A percentile compares a stretch with the other conserved stretches of the same genome.
Conservation (phyloP, 2,797 vertebrate genomes). For the Onychomys arenicola region DNA sequence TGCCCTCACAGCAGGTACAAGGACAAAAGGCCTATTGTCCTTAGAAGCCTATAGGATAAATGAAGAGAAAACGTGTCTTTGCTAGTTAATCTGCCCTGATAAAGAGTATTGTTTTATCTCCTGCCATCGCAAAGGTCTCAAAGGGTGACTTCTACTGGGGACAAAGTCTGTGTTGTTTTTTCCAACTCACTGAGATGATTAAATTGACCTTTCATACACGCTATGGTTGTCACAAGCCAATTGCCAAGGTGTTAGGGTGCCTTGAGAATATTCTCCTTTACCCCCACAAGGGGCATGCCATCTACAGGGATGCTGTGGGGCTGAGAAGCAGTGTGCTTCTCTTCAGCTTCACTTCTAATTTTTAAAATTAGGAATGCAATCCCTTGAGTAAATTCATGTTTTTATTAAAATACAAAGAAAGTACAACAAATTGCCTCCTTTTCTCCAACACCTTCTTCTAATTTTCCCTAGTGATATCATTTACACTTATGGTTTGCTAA, state of each 20-base stretch:
- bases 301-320: constrained; percentile 17
- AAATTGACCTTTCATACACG: constrained; percentile 77
- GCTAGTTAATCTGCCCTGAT: constrained; percentile 67
- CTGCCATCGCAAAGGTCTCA: constrained; percentile 58
- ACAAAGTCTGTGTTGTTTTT: constrained; percentile 85
- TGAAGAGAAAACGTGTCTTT: constrained; percentile 71
- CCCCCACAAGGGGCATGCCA: not conserved
- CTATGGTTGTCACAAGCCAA: constrained; percentile 64
- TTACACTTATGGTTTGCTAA: not conserved
- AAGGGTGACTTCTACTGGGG: constrained; percentile 57
- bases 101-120: constrained; percentile 83
- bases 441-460: not conserved
- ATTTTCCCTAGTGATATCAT: not conserved
- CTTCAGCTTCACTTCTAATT: not conserved
- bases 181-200: constrained; percentile 70
- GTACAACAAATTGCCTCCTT: not conserved
- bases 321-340: not conserved
- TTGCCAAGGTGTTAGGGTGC: constrained; percentile 60
- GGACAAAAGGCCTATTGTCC: constrained; percentile 85
- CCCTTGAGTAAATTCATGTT: not conserved
- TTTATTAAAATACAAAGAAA: not conserved
- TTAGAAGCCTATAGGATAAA: constrained; percentile 81
- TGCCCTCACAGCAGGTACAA: constrained; percentile 80
- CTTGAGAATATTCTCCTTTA: constrained; percentile 29
- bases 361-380: not conserved